Conservation (phyloP, 2,113 vertebrate genomes). For the Eubucco bourcierii region DNA sequence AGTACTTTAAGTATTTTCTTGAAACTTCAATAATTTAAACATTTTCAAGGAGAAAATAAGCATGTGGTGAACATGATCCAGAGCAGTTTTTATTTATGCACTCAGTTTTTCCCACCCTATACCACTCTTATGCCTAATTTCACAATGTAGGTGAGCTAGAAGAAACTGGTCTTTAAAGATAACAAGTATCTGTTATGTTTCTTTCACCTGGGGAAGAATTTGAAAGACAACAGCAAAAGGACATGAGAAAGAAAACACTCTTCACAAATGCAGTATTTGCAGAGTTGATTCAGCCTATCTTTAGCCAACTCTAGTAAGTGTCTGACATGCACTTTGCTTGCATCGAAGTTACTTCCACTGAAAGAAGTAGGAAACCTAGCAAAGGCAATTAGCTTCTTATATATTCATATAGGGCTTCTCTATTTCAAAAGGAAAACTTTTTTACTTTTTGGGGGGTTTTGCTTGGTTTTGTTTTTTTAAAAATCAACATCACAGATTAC, state of each 20-base stretch:
- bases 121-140: not conserved
- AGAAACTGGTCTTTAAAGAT: not conserved
- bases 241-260: not conserved
- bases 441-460: too few relatives aligned
- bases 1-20: constrained; percentile 23
- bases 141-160: not conserved
- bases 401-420: too few relatives aligned
- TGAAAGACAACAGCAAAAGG: constrained; percentile 15
- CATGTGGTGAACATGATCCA: not conserved
- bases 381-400: not conserved
- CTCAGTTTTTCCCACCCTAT: not conserved
- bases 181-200: constrained; percentile 30
- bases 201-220: constrained; percentile 2
- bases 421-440: too few relatives aligned
- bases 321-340: not conserved
- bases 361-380: not conserved
- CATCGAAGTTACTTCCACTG: not conserved
- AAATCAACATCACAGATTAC: not conserved
- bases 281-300: not conserved
- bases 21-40: not conserved
- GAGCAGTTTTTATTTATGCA: not conserved
- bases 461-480: too few relatives aligned
- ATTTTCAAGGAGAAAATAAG: not conserved
- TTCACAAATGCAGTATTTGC: not conserved
- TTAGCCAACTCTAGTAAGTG: not conserved